phyloP scores from a whole-genome alignment of 2,113 vertebrate genomes.

The Theristicus caerulescens region DNA sequence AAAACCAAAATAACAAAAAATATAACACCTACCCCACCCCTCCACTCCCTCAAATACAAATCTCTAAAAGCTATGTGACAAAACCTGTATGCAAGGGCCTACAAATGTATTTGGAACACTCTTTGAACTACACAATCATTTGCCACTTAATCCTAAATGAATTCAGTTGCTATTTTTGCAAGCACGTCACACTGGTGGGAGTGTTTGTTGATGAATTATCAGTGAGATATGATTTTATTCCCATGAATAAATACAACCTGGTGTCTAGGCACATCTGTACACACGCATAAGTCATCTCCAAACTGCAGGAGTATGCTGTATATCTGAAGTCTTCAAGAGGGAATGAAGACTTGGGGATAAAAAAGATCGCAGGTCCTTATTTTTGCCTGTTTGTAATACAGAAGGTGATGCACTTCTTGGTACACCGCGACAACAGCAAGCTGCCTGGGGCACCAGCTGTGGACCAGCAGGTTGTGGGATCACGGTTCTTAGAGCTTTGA shows the following conservation, averaged over 20 bases:
- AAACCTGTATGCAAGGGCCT: neutral
- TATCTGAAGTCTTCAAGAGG: neutral
- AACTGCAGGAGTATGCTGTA: neutral
- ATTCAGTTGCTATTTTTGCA: neutral
- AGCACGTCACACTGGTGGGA: neutral
- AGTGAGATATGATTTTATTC: neutral
- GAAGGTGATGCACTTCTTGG: neutral
- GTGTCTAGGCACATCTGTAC: neutral
- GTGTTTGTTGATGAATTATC: neutral
- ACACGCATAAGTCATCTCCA: neutral
- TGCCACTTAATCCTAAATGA: neutral
- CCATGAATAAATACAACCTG: neutral
- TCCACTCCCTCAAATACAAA: neutral
- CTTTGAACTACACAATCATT: neutral
- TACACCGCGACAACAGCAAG: neutral
- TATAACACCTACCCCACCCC: neutral
- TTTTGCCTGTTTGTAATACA: neutral
- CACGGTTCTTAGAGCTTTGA: neutral
- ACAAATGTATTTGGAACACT: neutral
- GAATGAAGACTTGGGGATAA: neutral
- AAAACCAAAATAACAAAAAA: neutral
- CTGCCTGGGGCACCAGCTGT: neutral
- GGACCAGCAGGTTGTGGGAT: neutral
- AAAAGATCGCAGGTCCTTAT: neutral
- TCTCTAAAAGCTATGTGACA: neutral